phyloP scores from a whole-genome alignment of 1,140 invertebrate species.

The Papilio xuthus region DNA sequence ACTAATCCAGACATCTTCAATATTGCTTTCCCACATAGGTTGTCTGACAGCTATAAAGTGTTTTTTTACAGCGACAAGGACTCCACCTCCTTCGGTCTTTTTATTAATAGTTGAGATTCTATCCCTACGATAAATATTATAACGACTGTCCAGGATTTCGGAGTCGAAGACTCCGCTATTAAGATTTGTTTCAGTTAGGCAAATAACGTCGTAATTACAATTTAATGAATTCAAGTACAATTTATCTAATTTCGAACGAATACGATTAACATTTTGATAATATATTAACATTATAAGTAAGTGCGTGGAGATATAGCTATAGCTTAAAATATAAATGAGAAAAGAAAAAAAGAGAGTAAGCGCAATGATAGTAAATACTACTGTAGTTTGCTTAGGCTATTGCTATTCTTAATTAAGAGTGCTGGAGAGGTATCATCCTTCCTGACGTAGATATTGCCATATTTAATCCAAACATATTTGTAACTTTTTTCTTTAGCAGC shows the following conservation, averaged over 20 bases:
- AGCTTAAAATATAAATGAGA: not conserved
- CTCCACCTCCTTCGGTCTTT: conserved; percentile 41
- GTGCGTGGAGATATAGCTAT: not conserved
- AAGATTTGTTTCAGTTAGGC: conserved; percentile 41
- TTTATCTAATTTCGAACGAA: not conserved
- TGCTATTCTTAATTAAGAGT: too few species aligned
- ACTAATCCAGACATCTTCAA: conserved; percentile 37
- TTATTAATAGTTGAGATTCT: conserved; percentile 1
- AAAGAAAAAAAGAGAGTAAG: not conserved
- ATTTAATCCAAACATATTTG: too few species aligned
- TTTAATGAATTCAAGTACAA: not conserved
- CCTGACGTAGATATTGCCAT: too few species aligned
- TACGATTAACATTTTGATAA: conserved; percentile 20
- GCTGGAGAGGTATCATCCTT: too few species aligned
- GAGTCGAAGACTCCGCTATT: conserved; percentile 39
- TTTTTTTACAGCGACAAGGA: conserved; percentile 34
- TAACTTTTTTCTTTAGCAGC: too few species aligned
- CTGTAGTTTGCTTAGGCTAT: too few species aligned
- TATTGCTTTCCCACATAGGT: conserved; percentile 34
- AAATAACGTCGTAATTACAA: conserved; percentile 6
- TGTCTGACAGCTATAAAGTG: conserved; percentile 38
- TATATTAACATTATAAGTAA: too few species aligned
- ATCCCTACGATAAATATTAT: conserved; percentile 42
- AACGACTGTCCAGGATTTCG: conserved; percentile 41
- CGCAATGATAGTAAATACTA: too few species aligned